Percentiles rank a stretch among this genome's conserved stretches.
Evolutionary conservation across 2,113 vertebrate species (phyloP).

Genomic region (Dasypus novemcinctus): DNA sequence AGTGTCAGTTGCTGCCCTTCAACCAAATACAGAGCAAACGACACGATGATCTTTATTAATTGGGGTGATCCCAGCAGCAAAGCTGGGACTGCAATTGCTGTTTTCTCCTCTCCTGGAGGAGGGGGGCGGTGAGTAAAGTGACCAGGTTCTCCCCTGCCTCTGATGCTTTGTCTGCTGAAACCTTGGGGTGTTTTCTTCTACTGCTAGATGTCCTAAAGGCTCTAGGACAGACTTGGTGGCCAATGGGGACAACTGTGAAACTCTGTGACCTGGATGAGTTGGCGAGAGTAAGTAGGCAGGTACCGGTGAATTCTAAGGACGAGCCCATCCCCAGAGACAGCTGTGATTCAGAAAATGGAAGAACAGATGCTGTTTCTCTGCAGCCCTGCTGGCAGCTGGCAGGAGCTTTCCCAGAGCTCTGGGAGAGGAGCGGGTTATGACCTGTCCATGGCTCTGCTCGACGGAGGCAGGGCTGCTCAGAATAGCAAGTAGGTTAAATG

Average conservation of each 20-base stretch:
- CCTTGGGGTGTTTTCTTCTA: not conserved
- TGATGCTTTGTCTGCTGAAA: not conserved
- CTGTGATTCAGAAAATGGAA: not conserved
- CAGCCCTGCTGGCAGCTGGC: not conserved
- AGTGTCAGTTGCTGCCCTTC: not conserved
- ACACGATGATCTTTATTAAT: not conserved
- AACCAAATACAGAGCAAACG: not conserved
- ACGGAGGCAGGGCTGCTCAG: not conserved
- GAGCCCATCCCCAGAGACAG: not conserved
- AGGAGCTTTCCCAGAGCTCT: not conserved
- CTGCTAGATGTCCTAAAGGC: not conserved
- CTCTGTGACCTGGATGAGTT: not conserved
- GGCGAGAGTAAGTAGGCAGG: not conserved
- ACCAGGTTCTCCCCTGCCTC: not conserved
- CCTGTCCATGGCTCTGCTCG: not conserved
- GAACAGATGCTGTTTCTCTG: not conserved
- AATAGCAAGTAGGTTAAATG: not conserved
- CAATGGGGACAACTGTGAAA: accelerated
- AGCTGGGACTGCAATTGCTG: not conserved
- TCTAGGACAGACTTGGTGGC: not conserved
- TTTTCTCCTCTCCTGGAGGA: not conserved
- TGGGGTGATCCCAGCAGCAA: not conserved
- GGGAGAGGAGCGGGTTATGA: not conserved
- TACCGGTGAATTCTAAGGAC: not conserved
- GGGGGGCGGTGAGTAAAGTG: not conserved